phyloP scores from a whole-genome alignment of 2,113 vertebrate species.

The Sinocyclocheilus anshuiensis region DNA sequence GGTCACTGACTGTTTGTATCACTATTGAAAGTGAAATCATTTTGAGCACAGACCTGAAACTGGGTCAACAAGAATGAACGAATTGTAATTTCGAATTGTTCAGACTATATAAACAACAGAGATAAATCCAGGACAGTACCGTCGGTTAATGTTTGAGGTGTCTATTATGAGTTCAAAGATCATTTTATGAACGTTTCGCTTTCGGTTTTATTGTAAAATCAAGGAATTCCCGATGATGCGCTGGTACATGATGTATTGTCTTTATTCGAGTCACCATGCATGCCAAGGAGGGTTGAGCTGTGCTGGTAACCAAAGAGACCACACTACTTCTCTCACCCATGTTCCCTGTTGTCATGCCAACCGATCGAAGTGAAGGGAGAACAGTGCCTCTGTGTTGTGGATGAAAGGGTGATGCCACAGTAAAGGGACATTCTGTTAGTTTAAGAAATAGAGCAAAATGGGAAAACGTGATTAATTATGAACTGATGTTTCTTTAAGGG shows the following conservation, averaged over 20 bases:
- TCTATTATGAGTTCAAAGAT: neutral
- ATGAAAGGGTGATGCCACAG: constrained; percentile 39
- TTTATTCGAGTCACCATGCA: neutral
- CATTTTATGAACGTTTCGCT: neutral
- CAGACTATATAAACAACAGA: neutral
- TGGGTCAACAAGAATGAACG: neutral
- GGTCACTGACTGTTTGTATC: neutral
- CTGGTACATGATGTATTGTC: neutral
- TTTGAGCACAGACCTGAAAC: neutral
- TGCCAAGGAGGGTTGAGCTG: constrained; percentile 38
- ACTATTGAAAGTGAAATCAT: neutral
- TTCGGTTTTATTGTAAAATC: neutral
- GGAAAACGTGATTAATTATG: neutral
- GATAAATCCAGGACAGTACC: neutral
- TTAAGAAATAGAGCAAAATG: neutral
- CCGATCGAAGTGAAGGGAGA: constrained; percentile 29
- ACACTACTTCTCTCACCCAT: constrained; percentile 31
- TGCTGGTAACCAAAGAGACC: constrained; percentile 46
- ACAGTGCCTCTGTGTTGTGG: constrained; percentile 39
- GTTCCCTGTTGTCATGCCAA: constrained; percentile 59
- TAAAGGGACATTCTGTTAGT: constrained; percentile 4
- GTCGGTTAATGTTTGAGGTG: neutral
- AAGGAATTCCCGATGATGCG: constrained; percentile 33
- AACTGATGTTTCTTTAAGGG: neutral
- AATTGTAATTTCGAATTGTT: neutral